Evolutionary conservation across 2,888 invertebrate genomes (phyloP), one percentile per base, ranked within the genome.

Genomic region (Nipponacmea schrenckii): DNA sequence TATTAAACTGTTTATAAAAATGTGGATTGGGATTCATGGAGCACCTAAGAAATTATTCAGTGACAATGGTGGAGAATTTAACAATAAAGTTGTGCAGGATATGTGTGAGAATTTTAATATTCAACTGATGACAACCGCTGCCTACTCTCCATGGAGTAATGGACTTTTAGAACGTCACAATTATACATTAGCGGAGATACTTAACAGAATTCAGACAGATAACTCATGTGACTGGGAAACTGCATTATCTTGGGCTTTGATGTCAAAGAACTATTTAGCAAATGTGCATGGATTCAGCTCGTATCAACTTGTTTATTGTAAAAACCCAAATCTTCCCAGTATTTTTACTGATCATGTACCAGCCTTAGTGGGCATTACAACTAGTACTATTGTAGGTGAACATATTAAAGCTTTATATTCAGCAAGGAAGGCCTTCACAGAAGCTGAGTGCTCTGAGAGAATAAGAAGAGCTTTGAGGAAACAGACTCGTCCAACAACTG

Each of bases 41-140:
- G 69, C 72, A 31, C 72, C 64, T 15, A 72, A 46, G 64, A 62
- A 67, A 45, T 67, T 72, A 7, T 73, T 62, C 45, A 72, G 69
- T 27, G 72, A 73, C 20, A 72, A 74, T 66, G 72, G 74, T 7
- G 70, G 72, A 31, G 70, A 74, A 45, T 73, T 74, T 45, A 70
- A 72, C 27, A 69, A 66, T 31, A 50, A 50, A 24, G 68, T 44
- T 24, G 67, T 74, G 14, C 31, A 64, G 24, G 74, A 74, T 44
- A 74, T 74, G 70, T 65, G 64, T 64, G 72, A 73, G 63, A 72
- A 74, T 46, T 74, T 74, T 39, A 74, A 72, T 45, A 74, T 73
- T 15, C 45, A 68, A 48, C 15, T 68, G 14, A 50, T 26, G 44
- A 67, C 68, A n/a, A 70, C 70, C 15, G 56, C 70, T 31, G 70